These are phyloP conservation scores for Tethea ocularis DNA, from an alignment of 2,888 invertebrate genomes.

Conservation along the genomic window DNA sequence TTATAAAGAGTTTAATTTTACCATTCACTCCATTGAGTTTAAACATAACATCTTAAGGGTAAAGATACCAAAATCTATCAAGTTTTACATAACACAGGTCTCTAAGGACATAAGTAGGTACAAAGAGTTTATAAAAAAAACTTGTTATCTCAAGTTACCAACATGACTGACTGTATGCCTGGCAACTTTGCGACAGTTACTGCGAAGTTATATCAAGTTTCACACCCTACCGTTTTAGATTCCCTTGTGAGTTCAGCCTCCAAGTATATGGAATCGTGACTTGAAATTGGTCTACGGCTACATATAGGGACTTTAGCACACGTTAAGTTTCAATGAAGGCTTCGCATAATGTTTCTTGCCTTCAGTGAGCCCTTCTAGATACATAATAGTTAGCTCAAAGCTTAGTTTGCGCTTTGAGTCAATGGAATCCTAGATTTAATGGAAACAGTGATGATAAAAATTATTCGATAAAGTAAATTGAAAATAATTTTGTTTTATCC, in stretches of 20 bases:
- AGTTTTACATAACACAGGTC: not conserved
- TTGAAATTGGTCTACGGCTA: constrained; percentile 1
- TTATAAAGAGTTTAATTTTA: too few species aligned
- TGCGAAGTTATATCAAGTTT: constrained; percentile 22
- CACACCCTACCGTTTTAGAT: constrained; percentile 11
- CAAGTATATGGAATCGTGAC: not conserved
- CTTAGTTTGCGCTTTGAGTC: too few species aligned
- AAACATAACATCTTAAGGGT: too few species aligned
- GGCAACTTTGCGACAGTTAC: constrained; percentile 13
- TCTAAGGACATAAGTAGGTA: not conserved
- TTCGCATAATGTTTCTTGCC: not conserved
- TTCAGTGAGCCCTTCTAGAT: not conserved
- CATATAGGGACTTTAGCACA: not conserved
- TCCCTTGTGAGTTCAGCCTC: constrained; percentile 12
- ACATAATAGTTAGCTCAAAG: too few species aligned
- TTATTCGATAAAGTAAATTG: not conserved
- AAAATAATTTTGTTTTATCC: not conserved
- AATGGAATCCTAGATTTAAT: too few species aligned
- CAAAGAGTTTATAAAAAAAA: constrained; percentile 2
- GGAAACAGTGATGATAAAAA: not conserved
- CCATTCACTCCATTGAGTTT: too few species aligned
- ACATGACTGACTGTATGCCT: not conserved
- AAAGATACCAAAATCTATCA: not conserved
- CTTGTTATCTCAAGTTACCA: not conserved
- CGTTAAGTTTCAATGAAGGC: not conserved